A percentile compares a stretch with the other conserved stretches of the same genome.
Conservation (phyloP, 1,140 invertebrate species). For the Brachionus angularis region DNA sequence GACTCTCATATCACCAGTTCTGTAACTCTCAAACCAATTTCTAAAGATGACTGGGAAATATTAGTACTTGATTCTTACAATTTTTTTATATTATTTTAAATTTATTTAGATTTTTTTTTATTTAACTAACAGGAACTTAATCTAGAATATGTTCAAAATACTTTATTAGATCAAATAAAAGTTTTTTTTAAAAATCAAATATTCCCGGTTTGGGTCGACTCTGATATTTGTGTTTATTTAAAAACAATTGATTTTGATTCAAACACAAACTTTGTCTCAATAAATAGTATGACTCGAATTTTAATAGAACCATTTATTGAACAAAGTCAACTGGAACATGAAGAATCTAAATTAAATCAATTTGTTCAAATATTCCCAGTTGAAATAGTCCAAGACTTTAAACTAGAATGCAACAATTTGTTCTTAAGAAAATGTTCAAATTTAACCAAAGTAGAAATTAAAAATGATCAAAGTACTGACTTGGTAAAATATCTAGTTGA, state of each 20-base stretch:
- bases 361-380: not conserved
- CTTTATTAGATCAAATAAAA: constrained; percentile 17
- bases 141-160: constrained; percentile 20
- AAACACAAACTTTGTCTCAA: not conserved
- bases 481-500: not conserved
- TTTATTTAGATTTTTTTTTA: too few relatives aligned
- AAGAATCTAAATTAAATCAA: not conserved
- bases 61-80: too few relatives aligned
- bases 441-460: constrained; percentile 12
- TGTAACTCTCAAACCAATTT: constrained; percentile 5
- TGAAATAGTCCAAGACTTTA: not conserved
- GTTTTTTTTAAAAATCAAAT: constrained; percentile 29
- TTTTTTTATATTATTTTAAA: too few relatives aligned
- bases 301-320: constrained; percentile 13
- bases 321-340: not conserved
- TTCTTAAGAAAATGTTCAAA: constrained; percentile 1
- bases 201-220: constrained; percentile 14
- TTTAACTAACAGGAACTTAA: too few relatives aligned
- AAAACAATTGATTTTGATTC: not conserved
- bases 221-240: constrained; percentile 12
- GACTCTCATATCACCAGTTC: not conserved
- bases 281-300: constrained; percentile 17
- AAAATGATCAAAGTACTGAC: not conserved
- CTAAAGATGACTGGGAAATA: constrained; percentile 10
- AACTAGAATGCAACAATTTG: not conserved